Base-by-base conservation (phyloP, 2,797 vertebrate genomes). In the Luscinia megarhynchos region DNA sequence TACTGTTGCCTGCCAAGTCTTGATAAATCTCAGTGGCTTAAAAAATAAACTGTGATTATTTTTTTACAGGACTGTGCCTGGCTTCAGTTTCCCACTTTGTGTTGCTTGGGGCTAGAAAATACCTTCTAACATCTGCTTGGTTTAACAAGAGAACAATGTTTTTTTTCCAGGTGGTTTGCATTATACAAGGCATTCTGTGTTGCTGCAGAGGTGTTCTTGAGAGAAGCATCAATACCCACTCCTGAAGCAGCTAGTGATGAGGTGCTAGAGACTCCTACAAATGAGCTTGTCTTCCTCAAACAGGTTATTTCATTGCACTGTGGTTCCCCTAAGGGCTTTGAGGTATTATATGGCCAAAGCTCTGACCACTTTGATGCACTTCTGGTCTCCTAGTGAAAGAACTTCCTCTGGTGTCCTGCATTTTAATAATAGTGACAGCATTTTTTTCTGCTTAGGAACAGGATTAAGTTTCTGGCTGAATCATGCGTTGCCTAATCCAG, bases 31-130 rank as follows among this genome's bases (percentile, higher is more conserved):
- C 89, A 72, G 30, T 72, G 43, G 54, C 54, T 83, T 66, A 81
- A 94, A 94, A 94, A 94, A 72, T 85, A 55, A 93, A 59, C 46
- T 62, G 32, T 83, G 86, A 74, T 83, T 87, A 58, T 15, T 48
- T 80, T 84, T 88, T 93, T 67, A 79, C 41, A 32, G 22, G 41
- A 87, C 48, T 53, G 5, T 58, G 27, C 26, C 62, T 89, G 64
- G 27, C 36, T 54, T 87, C 17, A 8, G 5, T 83, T 91, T 95
- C 24, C 40, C 41, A 32, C 19, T 91, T 76, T 36, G 30, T 68
- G 11, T 90, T 90, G 58, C 66, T 75, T 73, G 58, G 40, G 75
- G 90, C 68, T 83, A 83, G 81, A 84, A 90, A 84, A 87, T 45
- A 24, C 41, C 34, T 41, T 91, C 48, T 38, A 53, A 51, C 19